Evolutionary conservation across 2,888 invertebrate genomes (phyloP).

Genomic region (Sclerodermus sp.): DNA sequence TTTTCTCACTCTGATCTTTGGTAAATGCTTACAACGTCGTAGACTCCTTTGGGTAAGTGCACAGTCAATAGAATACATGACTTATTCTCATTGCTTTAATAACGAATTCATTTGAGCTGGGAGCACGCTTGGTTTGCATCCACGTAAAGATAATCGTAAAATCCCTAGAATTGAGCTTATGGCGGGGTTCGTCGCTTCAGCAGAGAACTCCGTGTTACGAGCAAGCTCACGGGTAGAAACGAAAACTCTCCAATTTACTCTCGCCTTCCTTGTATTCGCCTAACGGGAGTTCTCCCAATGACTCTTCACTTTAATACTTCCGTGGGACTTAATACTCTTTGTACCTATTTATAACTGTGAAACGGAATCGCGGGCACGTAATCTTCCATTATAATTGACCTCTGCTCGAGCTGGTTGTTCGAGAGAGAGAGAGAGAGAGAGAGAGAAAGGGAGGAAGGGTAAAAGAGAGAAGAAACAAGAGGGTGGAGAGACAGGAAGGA

Average conservation of each 20-base stretch:
- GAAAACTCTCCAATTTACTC: conserved; percentile 1
- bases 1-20: background rate
- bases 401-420: conserved; percentile 21
- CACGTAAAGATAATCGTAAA: background rate
- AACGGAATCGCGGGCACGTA: conserved; percentile 26
- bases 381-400: conserved; percentile 36
- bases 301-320: conserved; percentile 27
- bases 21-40: no score
- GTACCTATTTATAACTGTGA: conserved; percentile 27
- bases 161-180: background rate
- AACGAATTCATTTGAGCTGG: no score
- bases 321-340: conserved; percentile 30
- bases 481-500: background rate
- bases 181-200: no score
- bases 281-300: conserved; percentile 29
- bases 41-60: no score
- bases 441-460: background rate
- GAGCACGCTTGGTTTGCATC: background rate
- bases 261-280: conserved; percentile 21
- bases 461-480: background rate
- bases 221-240: background rate
- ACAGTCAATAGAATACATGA: no score
- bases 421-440: conserved; percentile 4
- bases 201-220: background rate
- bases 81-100: no score